Base-by-base conservation (phyloP, 2,888 invertebrate genomes). In the Gonocerus acuteangulatus region DNA sequence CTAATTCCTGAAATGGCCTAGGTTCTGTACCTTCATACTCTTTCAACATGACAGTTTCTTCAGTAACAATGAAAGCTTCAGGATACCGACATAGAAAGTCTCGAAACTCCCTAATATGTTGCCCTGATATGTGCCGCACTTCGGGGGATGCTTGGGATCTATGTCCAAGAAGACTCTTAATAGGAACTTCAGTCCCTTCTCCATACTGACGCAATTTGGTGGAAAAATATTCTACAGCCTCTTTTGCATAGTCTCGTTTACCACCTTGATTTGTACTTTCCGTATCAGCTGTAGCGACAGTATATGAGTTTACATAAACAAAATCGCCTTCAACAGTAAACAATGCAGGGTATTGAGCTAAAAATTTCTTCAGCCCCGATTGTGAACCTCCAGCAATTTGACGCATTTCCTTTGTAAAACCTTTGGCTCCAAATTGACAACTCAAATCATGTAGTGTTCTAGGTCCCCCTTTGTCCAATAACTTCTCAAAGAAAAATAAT, bases 391-490 rank as follows among this genome's bases (percentile, higher is more conserved):
- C 90, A 71, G 89, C 90, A 69, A 91, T 90, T 76, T 93, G 93
- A 70, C 94, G 81, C 96, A 97, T 97, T 79, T 97, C 97, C 78
- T 95, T 92, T 21, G 97, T 95, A 77, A 99, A 99, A 69, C 94
- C 96, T 76, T 95, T 95, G 69, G 96, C 95, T 72, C 97, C 97
- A 78, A 99, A 99, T 78, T 97, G 95, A 77, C 97, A 97, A 74
- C 95, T 95, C 70, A 99, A 82, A 79, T 99, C 97, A 77, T 95
- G 95, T 72, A 97, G 82, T 68, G 95, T 94, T 74, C 96, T 83
- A 67, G 95, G 91, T 75, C 92, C 91, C 71, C 92, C 89, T 79
- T 95, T 95, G 77, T 96, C 95, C 83, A 99, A 85, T 70, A 99
- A 82, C 72, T 95, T 88, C 79, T 99, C 99, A 75, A 97, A 87